Evolutionary conservation across 2,888 invertebrate species (phyloP).

Genomic region (Cheilosia variabilis): DNA sequence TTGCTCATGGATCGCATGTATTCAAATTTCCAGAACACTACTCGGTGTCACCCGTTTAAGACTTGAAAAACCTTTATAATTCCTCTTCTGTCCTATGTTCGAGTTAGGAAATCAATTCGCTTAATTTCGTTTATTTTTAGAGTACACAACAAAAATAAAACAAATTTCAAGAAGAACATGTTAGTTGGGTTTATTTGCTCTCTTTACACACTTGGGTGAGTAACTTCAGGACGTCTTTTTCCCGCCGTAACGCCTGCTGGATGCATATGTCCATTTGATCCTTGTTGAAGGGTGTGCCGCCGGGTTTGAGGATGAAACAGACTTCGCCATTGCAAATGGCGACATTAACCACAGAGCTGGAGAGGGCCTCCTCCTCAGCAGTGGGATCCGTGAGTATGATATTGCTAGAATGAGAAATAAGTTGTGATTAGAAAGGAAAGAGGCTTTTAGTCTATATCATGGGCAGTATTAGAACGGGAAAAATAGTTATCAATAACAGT

Average conservation of each 20-base stretch:
- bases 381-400: conserved; percentile 91
- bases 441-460: not conserved
- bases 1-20: conserved; percentile 91
- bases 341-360: conserved; percentile 87
- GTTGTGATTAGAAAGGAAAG: not conserved
- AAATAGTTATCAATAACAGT: not conserved
- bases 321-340: conserved; percentile 87
- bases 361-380: conserved; percentile 91
- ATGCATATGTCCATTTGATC: conserved; percentile 86
- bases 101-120: conserved; percentile 50
- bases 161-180: conserved; percentile 38
- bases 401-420: conserved; percentile 84
- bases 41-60: conserved; percentile 86
- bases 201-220: conserved; percentile 69
- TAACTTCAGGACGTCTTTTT: conserved; percentile 83
- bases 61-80: conserved; percentile 23
- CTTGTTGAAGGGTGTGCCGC: conserved; percentile 87
- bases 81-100: conserved; percentile 25
- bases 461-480: not conserved
- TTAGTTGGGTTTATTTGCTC: conserved; percentile 37
- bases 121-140: conserved; percentile 58
- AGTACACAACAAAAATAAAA: conserved; percentile 56
- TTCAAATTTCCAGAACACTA: conserved; percentile 97
- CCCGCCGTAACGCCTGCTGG: conserved; percentile 86
- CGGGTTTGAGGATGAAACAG: conserved; percentile 90